Percentiles rank a stretch among this genome's conserved stretches.
Conservation (phyloP, 2,888 invertebrate genomes). For the Netelia virgata region DNA sequence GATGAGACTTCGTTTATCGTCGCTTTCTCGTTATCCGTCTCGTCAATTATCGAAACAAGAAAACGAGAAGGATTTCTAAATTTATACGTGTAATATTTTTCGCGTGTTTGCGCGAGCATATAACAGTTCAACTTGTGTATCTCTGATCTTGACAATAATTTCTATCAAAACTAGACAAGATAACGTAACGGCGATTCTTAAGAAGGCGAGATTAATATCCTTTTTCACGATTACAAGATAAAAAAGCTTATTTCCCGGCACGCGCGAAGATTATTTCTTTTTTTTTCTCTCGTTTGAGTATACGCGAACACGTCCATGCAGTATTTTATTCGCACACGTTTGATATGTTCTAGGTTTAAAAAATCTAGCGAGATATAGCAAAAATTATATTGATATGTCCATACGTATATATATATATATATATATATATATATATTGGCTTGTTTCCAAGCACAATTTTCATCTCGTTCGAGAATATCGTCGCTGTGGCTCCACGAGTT, state of each 20-base stretch:
- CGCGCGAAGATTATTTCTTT: not conserved
- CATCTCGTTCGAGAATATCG: conserved; percentile 14
- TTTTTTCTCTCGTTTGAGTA: conserved; percentile 1
- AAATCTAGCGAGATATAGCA: not conserved
- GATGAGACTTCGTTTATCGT: conserved; percentile 14
- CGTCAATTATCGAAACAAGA: not conserved
- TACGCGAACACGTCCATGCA: conserved; percentile 48
- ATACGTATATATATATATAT: conserved; percentile 4
- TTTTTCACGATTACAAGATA: conserved; percentile 2
- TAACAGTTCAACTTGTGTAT: conserved; percentile 31
- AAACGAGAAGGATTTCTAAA: conserved; percentile 46
- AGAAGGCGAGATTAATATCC: not conserved
- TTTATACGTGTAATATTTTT: conserved; percentile 24
- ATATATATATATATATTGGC: conserved; percentile 17
- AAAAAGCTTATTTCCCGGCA: not conserved
- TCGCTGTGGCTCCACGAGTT: conserved; percentile 18
- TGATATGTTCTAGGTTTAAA: conserved; percentile 25
- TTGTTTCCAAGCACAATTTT: conserved; percentile 39
- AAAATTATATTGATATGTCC: not conserved
- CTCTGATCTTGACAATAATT: conserved; percentile 66
- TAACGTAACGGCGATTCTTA: not conserved
- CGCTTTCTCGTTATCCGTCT: conserved; percentile 19
- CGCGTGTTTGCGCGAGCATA: conserved; percentile 8
- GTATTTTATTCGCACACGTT: conserved; percentile 51
- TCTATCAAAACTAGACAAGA: conserved; percentile 38